Evolutionary conservation across 2,888 invertebrate genomes (phyloP).

Genomic region (Drosophila imparisetae): DNA sequence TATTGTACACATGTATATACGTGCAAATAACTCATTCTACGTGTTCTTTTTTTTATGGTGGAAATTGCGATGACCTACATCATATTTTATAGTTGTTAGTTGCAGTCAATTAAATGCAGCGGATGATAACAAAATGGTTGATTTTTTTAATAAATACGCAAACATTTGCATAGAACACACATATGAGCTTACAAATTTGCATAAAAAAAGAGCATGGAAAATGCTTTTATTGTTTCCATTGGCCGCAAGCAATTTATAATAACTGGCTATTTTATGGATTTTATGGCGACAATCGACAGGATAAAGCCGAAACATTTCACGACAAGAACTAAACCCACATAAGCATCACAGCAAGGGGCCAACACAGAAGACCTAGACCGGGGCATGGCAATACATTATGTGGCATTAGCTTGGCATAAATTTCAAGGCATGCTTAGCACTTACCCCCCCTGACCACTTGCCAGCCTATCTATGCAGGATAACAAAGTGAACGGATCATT

Average conservation of each 20-base stretch:
- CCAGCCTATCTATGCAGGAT: constrained; percentile 54
- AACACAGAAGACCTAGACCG: neutral
- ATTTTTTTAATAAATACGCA: constrained; percentile 72
- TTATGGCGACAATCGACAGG: constrained; percentile 72
- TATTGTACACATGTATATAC: constrained; percentile 6
- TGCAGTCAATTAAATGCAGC: constrained; percentile 74
- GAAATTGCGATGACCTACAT: constrained; percentile 51
- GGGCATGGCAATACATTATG: constrained; percentile 41
- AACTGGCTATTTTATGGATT: constrained; percentile 69
- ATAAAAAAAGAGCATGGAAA: constrained; percentile 36
- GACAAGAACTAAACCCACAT: constrained; percentile 66
- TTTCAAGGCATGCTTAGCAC: constrained; percentile 39
- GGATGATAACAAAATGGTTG: constrained; percentile 69
- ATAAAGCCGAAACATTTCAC: constrained; percentile 72
- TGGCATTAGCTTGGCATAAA: constrained; percentile 72
- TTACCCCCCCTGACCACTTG: constrained; percentile 6
- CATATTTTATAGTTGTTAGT: constrained; percentile 53
- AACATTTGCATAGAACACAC: constrained; percentile 62
- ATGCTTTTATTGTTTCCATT: constrained; percentile 35
- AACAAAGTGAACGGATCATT: constrained; percentile 55
- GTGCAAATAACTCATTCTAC: constrained; percentile 20
- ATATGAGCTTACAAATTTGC: constrained; percentile 9
- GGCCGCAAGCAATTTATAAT: constrained; percentile 65
- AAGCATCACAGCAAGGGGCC: constrained; percentile 39
- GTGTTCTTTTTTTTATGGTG: neutral